Conservation (phyloP, 1,140 invertebrate genomes). For the Temnothorax nylanderi region DNA sequence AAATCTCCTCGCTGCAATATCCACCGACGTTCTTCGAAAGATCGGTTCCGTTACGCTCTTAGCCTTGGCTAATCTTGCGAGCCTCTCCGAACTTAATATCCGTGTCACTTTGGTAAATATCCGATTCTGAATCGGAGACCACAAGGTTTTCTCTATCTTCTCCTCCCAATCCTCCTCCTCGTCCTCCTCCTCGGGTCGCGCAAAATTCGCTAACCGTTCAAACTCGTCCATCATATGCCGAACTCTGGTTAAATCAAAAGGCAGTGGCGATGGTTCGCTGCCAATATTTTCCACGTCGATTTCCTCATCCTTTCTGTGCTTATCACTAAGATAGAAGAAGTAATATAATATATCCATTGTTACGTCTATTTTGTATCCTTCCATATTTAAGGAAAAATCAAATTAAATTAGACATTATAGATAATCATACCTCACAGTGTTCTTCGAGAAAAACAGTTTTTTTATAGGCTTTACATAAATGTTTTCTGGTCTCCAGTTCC, state of each 20-base stretch:
- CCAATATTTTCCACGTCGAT: slow-evolving; percentile 85
- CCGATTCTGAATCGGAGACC: slow-evolving; percentile 88
- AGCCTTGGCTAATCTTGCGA: slow-evolving; percentile 88
- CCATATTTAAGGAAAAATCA: background rate
- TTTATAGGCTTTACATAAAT: slow-evolving; percentile 88
- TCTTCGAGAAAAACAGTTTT: slow-evolving; percentile 85
- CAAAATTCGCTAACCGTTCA: slow-evolving; percentile 88
- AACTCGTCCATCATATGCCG: slow-evolving; percentile 91
- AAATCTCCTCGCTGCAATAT: slow-evolving; percentile 90
- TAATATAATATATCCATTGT: slow-evolving; percentile 15
- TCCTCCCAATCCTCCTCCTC: slow-evolving; percentile 91
- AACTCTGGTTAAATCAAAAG: slow-evolving; percentile 89
- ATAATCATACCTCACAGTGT: slow-evolving; percentile 68
- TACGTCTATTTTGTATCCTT: background rate
- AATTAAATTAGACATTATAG: slow-evolving; percentile 5
- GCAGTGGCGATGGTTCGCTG: slow-evolving; percentile 73
- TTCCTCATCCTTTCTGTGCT: slow-evolving; percentile 78
- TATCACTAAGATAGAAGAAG: slow-evolving; percentile 55
- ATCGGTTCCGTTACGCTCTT: slow-evolving; percentile 88
- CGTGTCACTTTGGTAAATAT: slow-evolving; percentile 89
- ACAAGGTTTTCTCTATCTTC: slow-evolving; percentile 88
- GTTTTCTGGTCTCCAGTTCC: slow-evolving; percentile 90
- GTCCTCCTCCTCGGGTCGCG: slow-evolving; percentile 87
- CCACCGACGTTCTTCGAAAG: slow-evolving; percentile 89
- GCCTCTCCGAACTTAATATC: slow-evolving; percentile 90